Conservation (phyloP, 1,140 invertebrate species). For the Bombus superbus region DNA sequence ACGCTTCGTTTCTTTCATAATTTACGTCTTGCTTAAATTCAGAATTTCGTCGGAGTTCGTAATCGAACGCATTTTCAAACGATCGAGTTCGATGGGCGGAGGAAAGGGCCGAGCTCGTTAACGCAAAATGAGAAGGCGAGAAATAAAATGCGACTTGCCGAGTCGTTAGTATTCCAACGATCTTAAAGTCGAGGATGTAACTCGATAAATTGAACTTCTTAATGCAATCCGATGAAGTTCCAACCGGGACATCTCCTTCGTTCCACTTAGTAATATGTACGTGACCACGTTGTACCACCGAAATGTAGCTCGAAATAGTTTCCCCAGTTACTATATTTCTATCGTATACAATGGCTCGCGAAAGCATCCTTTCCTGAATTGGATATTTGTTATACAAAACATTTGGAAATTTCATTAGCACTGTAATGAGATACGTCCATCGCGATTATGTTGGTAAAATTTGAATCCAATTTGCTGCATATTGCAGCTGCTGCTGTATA, state of each 20-base stretch:
- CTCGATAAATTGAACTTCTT: slow-evolving; percentile 40
- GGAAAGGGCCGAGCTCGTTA: not conserved
- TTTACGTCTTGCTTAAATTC: slow-evolving; percentile 40
- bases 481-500: too few relatives aligned
- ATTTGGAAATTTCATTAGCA: too few relatives aligned
- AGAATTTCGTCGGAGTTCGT: not conserved
- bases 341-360: too few relatives aligned
- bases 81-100: not conserved
- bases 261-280: not conserved
- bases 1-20: slow-evolving; percentile 27
- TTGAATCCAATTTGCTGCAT: too few relatives aligned
- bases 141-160: slow-evolving; percentile 19
- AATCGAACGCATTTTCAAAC: not conserved
- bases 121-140: not conserved
- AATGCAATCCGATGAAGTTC: slow-evolving; percentile 29
- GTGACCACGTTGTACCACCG: slow-evolving; percentile 6
- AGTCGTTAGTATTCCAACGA: slow-evolving; percentile 40
- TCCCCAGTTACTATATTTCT: too few relatives aligned
- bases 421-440: too few relatives aligned
- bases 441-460: too few relatives aligned
- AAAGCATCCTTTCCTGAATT: too few relatives aligned
- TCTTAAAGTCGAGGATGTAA: slow-evolving; percentile 32
- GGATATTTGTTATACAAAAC: too few relatives aligned
- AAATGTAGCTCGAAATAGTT: too few relatives aligned
- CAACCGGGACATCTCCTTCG: not conserved